phyloP scores from a whole-genome alignment of 1,140 invertebrate species.

The Musca domestica region DNA sequence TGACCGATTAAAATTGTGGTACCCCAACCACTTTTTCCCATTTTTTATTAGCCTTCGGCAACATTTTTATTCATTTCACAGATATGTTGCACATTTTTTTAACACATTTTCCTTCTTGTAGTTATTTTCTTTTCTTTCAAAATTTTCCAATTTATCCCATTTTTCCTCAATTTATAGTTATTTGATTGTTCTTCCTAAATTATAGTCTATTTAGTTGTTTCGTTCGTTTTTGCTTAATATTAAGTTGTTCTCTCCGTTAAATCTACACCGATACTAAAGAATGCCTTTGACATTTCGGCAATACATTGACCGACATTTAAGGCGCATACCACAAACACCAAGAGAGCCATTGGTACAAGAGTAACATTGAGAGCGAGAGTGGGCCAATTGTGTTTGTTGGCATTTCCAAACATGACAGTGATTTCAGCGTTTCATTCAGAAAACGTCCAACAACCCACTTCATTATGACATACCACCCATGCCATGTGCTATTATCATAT shows the following conservation, averaged over 20 bases:
- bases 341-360: background rate
- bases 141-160: background rate
- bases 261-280: constrained; percentile 16
- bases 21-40: too few relatives aligned
- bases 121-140: background rate
- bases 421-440: too few relatives aligned
- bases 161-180: background rate
- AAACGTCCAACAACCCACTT: background rate
- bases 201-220: background rate
- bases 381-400: too few relatives aligned
- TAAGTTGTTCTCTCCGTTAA: constrained; percentile 11
- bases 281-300: constrained; percentile 22
- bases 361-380: too few relatives aligned
- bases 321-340: background rate
- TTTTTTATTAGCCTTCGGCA: too few relatives aligned
- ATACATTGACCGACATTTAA: constrained; percentile 18
- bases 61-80: background rate
- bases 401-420: too few relatives aligned
- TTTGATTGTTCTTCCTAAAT: background rate
- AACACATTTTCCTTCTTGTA: background rate
- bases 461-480: background rate
- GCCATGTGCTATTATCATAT: constrained; percentile 14
- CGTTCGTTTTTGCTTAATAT: background rate
- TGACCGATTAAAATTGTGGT: too few relatives aligned
- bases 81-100: background rate